Percentiles rank a stretch among this genome's conserved stretches.
These are phyloP conservation scores for Colossoma macropomum DNA, from an alignment of 2,113 vertebrate species.

Conservation along the genomic window DNA sequence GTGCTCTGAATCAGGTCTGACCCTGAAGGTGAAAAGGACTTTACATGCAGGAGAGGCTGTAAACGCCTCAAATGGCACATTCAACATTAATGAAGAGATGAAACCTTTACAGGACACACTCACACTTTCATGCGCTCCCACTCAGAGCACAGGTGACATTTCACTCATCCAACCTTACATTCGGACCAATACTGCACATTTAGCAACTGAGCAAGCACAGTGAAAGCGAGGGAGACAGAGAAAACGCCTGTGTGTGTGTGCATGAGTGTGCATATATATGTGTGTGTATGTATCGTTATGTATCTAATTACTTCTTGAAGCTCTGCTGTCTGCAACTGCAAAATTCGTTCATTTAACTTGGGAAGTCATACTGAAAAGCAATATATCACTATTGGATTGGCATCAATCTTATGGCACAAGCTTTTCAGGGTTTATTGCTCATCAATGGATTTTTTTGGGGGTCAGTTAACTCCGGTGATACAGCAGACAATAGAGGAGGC, in stretches of 20 bases:
- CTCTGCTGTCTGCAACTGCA: slow-evolving; percentile 26
- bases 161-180: not conserved
- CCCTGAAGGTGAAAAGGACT: slow-evolving; percentile 20
- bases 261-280: not conserved
- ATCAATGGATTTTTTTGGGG: slow-evolving; percentile 53
- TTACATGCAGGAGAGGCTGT: not conserved
- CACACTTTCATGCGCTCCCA: not conserved
- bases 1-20: not conserved
- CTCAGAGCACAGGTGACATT: slow-evolving; percentile 19
- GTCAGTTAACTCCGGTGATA: slow-evolving; percentile 49
- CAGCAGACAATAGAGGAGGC: slow-evolving; percentile 49
- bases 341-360: slow-evolving; percentile 26
- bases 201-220: not conserved
- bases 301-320: slow-evolving; percentile 20
- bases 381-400: slow-evolving; percentile 57
- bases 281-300: not conserved
- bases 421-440: slow-evolving; percentile 52
- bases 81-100: slow-evolving; percentile 53
- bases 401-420: slow-evolving; percentile 52
- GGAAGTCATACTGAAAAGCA: slow-evolving; percentile 25
- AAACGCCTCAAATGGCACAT: slow-evolving; percentile 42
- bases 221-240: not conserved
- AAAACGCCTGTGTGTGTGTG: not conserved
- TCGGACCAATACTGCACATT: not conserved
- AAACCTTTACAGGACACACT: slow-evolving; percentile 30